These are phyloP conservation scores for Colostygia pectinataria DNA, from an alignment of 2,888 invertebrate genomes.

Conservation along the genomic window DNA sequence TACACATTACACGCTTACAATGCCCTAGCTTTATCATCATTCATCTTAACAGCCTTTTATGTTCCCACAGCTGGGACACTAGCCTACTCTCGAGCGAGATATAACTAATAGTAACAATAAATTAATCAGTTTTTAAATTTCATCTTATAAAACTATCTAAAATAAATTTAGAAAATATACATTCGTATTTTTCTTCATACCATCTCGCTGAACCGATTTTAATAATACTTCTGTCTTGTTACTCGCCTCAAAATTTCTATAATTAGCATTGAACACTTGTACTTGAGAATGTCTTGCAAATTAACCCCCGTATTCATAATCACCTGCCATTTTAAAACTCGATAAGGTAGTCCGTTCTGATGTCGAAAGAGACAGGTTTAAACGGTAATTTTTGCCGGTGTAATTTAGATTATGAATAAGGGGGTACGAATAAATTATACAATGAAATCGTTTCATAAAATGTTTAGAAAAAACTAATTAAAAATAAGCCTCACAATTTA, in stretches of 20 bases:
- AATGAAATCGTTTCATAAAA: not conserved
- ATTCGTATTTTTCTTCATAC: not conserved
- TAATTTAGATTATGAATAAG: too few species aligned
- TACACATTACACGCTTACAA: too few species aligned
- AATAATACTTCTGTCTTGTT: not conserved
- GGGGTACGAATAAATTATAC: too few species aligned
- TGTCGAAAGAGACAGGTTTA: too few species aligned
- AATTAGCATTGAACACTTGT: constrained; percentile 6
- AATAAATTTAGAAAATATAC: not conserved
- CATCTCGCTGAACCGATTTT: constrained; percentile 9
- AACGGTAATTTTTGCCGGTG: too few species aligned
- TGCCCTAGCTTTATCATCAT: too few species aligned
- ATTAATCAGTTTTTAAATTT: not conserved
- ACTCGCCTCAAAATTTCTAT: not conserved
- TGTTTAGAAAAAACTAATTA: constrained; percentile 3
- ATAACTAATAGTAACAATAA: not conserved
- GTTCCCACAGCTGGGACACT: too few species aligned
- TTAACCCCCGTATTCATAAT: not conserved
- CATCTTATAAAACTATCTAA: not conserved
- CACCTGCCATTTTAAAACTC: not conserved
- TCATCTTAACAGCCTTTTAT: too few species aligned
- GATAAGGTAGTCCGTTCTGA: too few species aligned
- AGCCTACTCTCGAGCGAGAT: too few species aligned
- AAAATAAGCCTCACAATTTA: constrained; percentile 29
- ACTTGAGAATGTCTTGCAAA: constrained; percentile 10